Evolutionary conservation across 92 coral and sea anemone species (phyloP), one percentile per base, ranked within the genome.

Genomic region (Zoanthus sociatus): DNA sequence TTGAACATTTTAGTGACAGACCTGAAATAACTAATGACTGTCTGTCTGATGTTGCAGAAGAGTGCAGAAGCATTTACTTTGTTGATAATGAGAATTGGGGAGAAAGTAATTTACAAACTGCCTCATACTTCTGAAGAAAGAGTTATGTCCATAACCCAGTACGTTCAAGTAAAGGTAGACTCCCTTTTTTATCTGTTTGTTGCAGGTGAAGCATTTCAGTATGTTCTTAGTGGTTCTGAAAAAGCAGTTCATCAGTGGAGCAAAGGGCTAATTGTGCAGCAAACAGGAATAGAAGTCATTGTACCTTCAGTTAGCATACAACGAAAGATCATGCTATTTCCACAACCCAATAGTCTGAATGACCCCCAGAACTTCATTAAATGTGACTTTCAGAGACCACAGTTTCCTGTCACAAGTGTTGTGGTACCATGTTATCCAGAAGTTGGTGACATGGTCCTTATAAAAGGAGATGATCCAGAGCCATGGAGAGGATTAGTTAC

Each of bases 381-480:
- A 6, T 31, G 74, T 30, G 88, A 88, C 75, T 82, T 15, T 12
- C 69, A 82, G 50, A 73, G 87, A 17, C 77, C 58, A 30, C 21
- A 17, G 51, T 82, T 88, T 83, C 88, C 88, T 47, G 31, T 88
- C 20, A 4, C 88, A 6, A 64, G 77, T 74, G 91, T 82, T 8
- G 64, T 88, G 47, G 91, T 82, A 20, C 91, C 91, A 4, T 13
- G 71, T 10, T 82, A 88, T 76, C 87, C 91, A n/a, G 91, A 88
- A 82, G 88, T 88, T 61, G 91, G 87, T 21, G 91, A 88, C 58
- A 88, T 82, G 88, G 12, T 88, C 20, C 91, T 88, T 18, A 50
- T 88, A 12, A 88, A 88, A 31, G 91, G 91, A 37, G 91, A 88
- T 83, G 91, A 88, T 45, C 87, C 83, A 50, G 84, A 82, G 77